Percentiles rank a stretch among this genome's conserved stretches.
These are phyloP conservation scores for Sipha maydis DNA, from an alignment of 2,888 invertebrate genomes.

Conservation along the genomic window DNA sequence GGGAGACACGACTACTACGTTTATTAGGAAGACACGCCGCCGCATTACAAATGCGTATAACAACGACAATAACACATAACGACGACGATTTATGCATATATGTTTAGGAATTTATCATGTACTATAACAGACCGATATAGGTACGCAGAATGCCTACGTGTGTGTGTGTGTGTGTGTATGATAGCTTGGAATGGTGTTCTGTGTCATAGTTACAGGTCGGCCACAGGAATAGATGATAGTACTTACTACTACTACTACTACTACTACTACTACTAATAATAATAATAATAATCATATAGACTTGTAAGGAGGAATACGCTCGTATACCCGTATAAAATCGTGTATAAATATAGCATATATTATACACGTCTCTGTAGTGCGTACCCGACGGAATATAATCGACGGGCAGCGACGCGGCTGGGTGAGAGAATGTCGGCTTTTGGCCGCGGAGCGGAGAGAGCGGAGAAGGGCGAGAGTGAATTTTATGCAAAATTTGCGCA, in stretches of 20 bases:
- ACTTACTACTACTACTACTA: too few relatives aligned
- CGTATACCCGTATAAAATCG: background rate
- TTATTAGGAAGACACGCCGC: background rate
- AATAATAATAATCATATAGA: background rate
- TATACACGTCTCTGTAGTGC: background rate
- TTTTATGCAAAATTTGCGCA: slow-evolving; percentile 49
- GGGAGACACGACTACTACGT: background rate
- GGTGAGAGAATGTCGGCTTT: background rate
- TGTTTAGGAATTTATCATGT: background rate
- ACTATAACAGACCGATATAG: background rate
- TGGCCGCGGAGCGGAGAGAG: background rate
- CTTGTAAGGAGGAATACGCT: background rate
- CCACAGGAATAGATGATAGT: background rate
- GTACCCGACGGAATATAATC: background rate
- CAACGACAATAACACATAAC: background rate
- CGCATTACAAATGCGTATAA: background rate
- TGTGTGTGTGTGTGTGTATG: too few relatives aligned
- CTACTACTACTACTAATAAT: too few relatives aligned
- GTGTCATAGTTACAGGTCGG: background rate
- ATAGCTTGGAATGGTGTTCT: too few relatives aligned
- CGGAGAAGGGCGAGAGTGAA: slow-evolving; percentile 12
- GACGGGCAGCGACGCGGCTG: background rate
- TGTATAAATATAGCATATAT: background rate
- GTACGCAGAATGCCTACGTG: background rate
- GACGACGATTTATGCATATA: background rate